Evolutionary conservation across 2,797 vertebrate genomes (phyloP).

Genomic region (Sebastes nivosus): DNA sequence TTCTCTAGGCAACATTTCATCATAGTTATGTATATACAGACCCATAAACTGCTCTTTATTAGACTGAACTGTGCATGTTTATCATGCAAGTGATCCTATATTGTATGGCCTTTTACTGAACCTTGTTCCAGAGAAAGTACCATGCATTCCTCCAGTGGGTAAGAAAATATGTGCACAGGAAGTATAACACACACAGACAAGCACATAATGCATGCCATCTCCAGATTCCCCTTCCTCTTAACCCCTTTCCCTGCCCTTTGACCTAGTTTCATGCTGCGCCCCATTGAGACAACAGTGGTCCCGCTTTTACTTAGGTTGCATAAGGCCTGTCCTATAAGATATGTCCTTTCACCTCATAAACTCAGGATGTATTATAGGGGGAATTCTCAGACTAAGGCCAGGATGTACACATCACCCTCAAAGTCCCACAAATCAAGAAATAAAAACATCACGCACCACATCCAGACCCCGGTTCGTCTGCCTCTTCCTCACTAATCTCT

Average conservation of each 20-base stretch:
- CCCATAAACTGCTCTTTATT: constrained; percentile 5
- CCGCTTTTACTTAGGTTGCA: constrained; percentile 22
- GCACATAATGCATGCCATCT: not conserved
- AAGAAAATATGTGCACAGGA: constrained; percentile 27
- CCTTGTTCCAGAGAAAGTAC: constrained; percentile 4
- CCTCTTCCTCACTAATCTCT: not conserved
- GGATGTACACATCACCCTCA: constrained; percentile 30
- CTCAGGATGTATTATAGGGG: constrained; percentile 34
- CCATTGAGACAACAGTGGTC: constrained; percentile 30
- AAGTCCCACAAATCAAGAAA: constrained; percentile 44
- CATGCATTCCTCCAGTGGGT: constrained; percentile 15
- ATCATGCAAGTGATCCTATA: constrained; percentile 3
- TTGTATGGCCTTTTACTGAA: not conserved
- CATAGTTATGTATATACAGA: constrained; percentile 1
- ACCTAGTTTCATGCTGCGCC: constrained; percentile 27
- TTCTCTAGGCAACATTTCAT: not conserved
- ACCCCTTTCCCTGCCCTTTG: constrained; percentile 30
- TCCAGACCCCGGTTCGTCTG: not conserved
- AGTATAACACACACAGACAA: constrained; percentile 11
- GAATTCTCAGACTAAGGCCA: constrained; percentile 9
- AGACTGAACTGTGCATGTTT: not conserved
- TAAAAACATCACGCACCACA: constrained; percentile 34
- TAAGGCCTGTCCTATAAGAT: constrained; percentile 17
- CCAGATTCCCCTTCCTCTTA: constrained; percentile 15
- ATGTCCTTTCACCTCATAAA: constrained; percentile 41